phyloP scores from a whole-genome alignment of 2,113 vertebrate species.

The Microcebus lehilahytsara region DNA sequence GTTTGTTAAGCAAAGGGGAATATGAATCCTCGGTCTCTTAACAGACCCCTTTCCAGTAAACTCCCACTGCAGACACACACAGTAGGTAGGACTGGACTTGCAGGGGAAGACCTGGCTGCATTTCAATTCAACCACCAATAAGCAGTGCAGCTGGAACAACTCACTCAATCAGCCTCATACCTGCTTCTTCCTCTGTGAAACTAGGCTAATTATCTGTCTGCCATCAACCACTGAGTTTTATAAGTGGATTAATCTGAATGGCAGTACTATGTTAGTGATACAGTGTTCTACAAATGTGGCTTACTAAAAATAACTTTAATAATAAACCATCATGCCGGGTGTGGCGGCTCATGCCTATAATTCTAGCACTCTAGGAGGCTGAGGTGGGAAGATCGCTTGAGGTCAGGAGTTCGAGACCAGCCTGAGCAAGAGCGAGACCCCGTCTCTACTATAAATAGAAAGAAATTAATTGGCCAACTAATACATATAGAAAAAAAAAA shows the following conservation, averaged over 20 bases:
- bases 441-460: too few species aligned
- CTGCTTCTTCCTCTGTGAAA: background rate
- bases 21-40: background rate
- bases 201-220: background rate
- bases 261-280: background rate
- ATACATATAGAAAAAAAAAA: too few species aligned
- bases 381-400: too few species aligned
- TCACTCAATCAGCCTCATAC: background rate
- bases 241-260: conserved; percentile 8
- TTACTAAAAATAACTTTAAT: conserved; percentile 3
- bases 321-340: background rate
- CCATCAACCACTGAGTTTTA: background rate
- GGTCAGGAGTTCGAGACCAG: too few species aligned
- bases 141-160: background rate
- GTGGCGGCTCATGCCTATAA: too few species aligned
- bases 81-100: background rate
- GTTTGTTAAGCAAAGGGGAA: background rate
- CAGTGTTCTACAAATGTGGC: conserved; percentile 5
- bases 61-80: background rate
- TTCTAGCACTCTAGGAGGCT: too few species aligned
- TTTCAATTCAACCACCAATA: background rate
- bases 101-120: background rate
- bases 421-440: too few species aligned
- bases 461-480: too few species aligned
- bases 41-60: background rate